These are phyloP conservation scores for Drosophila robusta DNA, from an alignment of 2,888 invertebrate genomes.

Conservation along the genomic window DNA sequence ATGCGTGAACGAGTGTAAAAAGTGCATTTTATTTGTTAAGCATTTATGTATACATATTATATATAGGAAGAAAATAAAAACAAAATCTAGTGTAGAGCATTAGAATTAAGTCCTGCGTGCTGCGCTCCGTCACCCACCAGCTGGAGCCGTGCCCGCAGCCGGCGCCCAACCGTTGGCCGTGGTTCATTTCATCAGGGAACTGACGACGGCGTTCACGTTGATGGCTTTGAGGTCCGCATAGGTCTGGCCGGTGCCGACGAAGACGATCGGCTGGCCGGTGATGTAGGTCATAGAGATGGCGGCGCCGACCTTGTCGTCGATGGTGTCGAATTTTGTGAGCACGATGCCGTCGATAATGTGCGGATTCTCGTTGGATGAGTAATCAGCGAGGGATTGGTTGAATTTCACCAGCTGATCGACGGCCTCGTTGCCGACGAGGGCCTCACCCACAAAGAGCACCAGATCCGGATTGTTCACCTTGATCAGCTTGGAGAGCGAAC, in stretches of 20 bases:
- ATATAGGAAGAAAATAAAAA: slow-evolving; percentile 12
- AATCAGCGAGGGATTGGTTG: slow-evolving; percentile 98
- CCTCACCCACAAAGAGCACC: slow-evolving; percentile 99
- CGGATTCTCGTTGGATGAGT: slow-evolving; percentile 91
- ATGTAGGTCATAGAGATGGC: slow-evolving; percentile 99
- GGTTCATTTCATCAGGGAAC: slow-evolving; percentile 95
- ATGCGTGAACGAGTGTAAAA: slow-evolving; percentile 48
- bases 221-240: slow-evolving; percentile 98
- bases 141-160: background rate
- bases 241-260: slow-evolving; percentile 99
- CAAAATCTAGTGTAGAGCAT: slow-evolving; percentile 8
- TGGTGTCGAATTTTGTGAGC: slow-evolving; percentile 99
- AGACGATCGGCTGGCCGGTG: slow-evolving; percentile 98
- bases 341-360: slow-evolving; percentile 99
- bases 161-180: background rate
- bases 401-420: slow-evolving; percentile 99
- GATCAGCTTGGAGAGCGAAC: slow-evolving; percentile 98
- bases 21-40: slow-evolving; percentile 48
- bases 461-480: slow-evolving; percentile 98
- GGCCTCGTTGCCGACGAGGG: slow-evolving; percentile 99
- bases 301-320: slow-evolving; percentile 99
- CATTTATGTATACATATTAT: background rate
- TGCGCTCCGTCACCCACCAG: background rate
- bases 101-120: slow-evolving; percentile 26
- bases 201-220: slow-evolving; percentile 98